phyloP scores from a whole-genome alignment of 2,888 invertebrate species.

The Lochmaea crataegi region DNA sequence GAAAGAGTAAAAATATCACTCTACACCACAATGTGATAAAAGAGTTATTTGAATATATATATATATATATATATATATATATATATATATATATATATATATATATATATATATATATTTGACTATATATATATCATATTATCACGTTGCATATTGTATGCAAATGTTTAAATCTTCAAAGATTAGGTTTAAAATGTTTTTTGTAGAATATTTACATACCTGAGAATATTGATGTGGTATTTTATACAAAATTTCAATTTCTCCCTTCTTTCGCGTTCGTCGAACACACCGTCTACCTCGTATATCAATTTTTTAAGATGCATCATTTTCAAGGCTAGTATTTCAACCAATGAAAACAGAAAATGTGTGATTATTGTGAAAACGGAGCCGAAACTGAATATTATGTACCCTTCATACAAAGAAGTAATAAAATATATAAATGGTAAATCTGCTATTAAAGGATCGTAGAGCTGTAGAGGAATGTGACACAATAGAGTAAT shows the following conservation, averaged over 20 bases:
- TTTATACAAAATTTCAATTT: conserved; percentile 4
- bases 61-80: too few species aligned
- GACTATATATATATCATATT: too few species aligned
- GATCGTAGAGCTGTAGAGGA: background rate
- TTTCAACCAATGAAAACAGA: background rate
- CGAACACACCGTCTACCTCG: background rate
- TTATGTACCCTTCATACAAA: background rate
- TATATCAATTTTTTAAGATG: background rate
- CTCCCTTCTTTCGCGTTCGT: background rate
- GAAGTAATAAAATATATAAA: background rate
- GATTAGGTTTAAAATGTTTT: too few species aligned
- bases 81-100: too few species aligned
- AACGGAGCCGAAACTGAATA: background rate
- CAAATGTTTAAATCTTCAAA: too few species aligned
- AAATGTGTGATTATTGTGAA: background rate
- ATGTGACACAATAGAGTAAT: background rate
- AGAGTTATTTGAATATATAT: too few species aligned
- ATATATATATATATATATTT: too few species aligned
- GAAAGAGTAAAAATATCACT: too few species aligned
- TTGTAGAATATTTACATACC: background rate
- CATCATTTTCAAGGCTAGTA: background rate
- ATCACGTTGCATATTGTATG: too few species aligned
- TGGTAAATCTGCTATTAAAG: background rate
- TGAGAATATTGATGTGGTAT: background rate
- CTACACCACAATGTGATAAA: too few species aligned